Percentiles rank a stretch among this genome's conserved stretches.
Conservation (phyloP, 2,113 vertebrate genomes). For the Hoplias malabaricus region DNA sequence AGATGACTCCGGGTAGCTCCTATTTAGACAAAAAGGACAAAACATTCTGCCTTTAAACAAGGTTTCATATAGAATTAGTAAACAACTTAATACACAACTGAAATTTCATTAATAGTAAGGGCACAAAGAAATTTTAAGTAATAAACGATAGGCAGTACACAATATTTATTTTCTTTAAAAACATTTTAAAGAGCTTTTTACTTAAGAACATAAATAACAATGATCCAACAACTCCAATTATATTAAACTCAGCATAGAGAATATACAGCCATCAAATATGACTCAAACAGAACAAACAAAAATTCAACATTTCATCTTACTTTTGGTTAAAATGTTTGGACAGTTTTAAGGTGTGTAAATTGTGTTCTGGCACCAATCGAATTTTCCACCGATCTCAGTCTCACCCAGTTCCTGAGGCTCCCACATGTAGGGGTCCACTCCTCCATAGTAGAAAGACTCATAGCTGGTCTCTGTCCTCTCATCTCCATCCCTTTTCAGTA, state of each 20-base stretch:
- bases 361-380: background rate
- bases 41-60: background rate
- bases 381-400: conserved; percentile 29
- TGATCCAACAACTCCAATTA: too few relatives aligned
- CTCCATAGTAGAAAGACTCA: conserved; percentile 92
- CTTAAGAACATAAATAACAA: too few relatives aligned
- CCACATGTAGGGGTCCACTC: conserved; percentile 96
- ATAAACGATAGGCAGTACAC: too few relatives aligned
- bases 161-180: too few relatives aligned
- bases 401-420: conserved; percentile 96
- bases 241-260: too few relatives aligned
- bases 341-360: background rate
- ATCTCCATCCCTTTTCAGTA: conserved; percentile 87
- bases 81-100: background rate
- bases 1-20: conserved; percentile 88
- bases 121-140: too few relatives aligned
- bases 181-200: too few relatives aligned
- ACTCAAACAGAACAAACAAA: too few relatives aligned
- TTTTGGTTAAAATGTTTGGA: too few relatives aligned
- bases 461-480: conserved; percentile 82
- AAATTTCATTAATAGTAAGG: too few relatives aligned
- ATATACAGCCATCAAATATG: too few relatives aligned
- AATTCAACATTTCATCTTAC: too few relatives aligned
- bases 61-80: background rate
- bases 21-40: conserved; percentile 38